Percentiles rank a stretch among this genome's conserved stretches.
phyloP scores from a whole-genome alignment of 2,113 vertebrate genomes.

The Isurus oxyrinchus region DNA sequence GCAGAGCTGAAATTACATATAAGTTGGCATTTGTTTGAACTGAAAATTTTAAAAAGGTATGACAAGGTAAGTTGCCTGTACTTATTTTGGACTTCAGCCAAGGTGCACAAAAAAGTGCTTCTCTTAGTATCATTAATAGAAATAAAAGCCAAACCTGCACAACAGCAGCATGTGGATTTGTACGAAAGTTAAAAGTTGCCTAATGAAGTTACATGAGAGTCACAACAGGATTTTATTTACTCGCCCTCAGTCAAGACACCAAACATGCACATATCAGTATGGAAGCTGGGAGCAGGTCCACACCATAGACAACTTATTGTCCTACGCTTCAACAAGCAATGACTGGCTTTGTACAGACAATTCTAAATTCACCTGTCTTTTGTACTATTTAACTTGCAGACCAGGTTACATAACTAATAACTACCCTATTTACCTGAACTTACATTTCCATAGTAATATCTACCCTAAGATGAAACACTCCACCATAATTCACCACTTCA shows the following conservation, averaged over 20 bases:
- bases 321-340: neutral
- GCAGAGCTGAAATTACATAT: neutral
- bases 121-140: neutral
- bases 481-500: conserved; percentile 43
- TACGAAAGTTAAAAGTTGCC: neutral
- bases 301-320: too few relatives aligned
- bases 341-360: neutral
- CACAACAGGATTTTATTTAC: neutral
- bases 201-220: neutral
- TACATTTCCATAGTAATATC: conserved; percentile 60
- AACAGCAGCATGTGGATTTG: neutral
- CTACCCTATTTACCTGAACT: conserved; percentile 59
- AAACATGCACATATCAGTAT: neutral
- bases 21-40: neutral
- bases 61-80: neutral
- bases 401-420: conserved; percentile 47
- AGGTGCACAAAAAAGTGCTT: neutral
- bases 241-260: neutral
- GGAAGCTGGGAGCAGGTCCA: too few relatives aligned
- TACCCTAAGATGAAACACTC: conserved; percentile 51
- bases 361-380: neutral
- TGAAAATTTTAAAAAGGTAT: neutral
- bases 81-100: neutral
- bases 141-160: neutral
- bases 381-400: neutral